Percentiles rank a stretch among this genome's conserved stretches.
These are phyloP conservation scores for Pseudobourletiella spinata DNA, from an alignment of 1,140 invertebrate genomes.

Conservation along the genomic window DNA sequence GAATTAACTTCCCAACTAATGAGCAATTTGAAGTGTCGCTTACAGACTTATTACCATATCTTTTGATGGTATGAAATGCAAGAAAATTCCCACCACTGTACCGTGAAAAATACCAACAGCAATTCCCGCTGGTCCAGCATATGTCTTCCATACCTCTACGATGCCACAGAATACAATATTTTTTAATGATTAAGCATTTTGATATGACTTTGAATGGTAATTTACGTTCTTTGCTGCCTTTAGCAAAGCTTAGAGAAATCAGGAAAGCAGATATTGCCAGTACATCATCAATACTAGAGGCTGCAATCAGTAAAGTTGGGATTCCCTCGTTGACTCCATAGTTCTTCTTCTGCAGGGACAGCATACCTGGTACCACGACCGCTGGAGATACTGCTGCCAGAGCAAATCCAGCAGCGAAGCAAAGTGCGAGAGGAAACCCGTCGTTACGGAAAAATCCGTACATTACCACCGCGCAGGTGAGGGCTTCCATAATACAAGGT, in stretches of 20 bases:
- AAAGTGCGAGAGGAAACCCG: conserved; percentile 9
- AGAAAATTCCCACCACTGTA: conserved; percentile 10
- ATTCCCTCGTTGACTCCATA: conserved; percentile 58
- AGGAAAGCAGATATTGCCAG: conserved; percentile 80
- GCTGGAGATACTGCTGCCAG: conserved; percentile 88
- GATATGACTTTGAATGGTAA: background rate
- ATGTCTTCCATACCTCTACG: background rate
- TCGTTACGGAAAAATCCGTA: conserved; percentile 8
- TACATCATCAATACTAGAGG: conserved; percentile 79
- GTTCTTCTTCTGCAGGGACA: conserved; percentile 71
- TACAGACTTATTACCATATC: conserved; percentile 17
- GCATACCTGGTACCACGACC: conserved; percentile 84
- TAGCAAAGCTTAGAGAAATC: conserved; percentile 59
- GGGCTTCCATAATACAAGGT: conserved; percentile 22
- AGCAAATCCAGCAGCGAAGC: conserved; percentile 48
- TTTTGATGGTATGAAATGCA: conserved; percentile 29
- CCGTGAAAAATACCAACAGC: conserved; percentile 24
- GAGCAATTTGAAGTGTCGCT: no score
- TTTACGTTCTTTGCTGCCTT: no score
- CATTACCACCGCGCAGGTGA: background rate
- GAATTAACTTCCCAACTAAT: no score
- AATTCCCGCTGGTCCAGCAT: conserved; percentile 1
- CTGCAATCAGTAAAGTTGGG: conserved; percentile 82
- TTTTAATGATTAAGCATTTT: no score
- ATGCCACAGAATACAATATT: no score